Evolutionary conservation across 2,797 vertebrate genomes (phyloP).

Genomic region (Aplochiton taeniatus): DNA sequence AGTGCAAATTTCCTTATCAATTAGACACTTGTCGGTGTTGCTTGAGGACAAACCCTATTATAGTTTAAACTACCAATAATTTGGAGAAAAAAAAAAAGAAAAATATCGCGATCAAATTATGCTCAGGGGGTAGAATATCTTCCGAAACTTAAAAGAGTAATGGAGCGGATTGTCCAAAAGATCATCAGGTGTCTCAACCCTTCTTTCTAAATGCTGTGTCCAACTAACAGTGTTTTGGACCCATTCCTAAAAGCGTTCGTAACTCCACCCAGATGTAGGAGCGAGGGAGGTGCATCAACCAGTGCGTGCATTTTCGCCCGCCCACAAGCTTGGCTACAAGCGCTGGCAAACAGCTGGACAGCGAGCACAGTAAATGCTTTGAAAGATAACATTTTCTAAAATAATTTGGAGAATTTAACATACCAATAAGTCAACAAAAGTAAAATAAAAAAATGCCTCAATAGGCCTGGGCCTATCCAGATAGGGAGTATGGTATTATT

Average conservation of each 20-base stretch:
- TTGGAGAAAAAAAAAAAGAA: conserved; percentile 37
- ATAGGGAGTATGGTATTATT: no score
- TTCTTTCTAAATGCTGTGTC: conserved; percentile 73
- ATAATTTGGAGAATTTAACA: no score
- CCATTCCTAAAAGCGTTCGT: conserved; percentile 75
- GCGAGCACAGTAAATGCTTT: background rate
- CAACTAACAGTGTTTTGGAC: conserved; percentile 67
- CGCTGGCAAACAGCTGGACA: conserved; percentile 16
- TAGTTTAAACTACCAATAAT: conserved; percentile 41
- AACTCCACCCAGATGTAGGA: conserved; percentile 70
- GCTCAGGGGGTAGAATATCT: conserved; percentile 76
- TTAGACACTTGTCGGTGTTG: conserved; percentile 26
- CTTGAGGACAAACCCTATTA: conserved; percentile 49
- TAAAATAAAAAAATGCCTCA: no score
- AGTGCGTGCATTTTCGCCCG: conserved; percentile 51
- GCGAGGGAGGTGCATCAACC: conserved; percentile 31
- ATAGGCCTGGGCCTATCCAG: no score
- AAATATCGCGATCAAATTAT: conserved; percentile 46
- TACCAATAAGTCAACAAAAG: no score
- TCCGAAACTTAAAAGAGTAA: conserved; percentile 50
- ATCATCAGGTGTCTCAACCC: conserved; percentile 74
- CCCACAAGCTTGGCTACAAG: conserved; percentile 47
- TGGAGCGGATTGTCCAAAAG: conserved; percentile 74
- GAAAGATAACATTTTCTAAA: no score
- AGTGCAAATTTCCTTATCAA: conserved; percentile 74